These are phyloP conservation scores for Stenopsyche tienmushanensis DNA, from an alignment of 1,140 invertebrate genomes.

Conservation along the genomic window DNA sequence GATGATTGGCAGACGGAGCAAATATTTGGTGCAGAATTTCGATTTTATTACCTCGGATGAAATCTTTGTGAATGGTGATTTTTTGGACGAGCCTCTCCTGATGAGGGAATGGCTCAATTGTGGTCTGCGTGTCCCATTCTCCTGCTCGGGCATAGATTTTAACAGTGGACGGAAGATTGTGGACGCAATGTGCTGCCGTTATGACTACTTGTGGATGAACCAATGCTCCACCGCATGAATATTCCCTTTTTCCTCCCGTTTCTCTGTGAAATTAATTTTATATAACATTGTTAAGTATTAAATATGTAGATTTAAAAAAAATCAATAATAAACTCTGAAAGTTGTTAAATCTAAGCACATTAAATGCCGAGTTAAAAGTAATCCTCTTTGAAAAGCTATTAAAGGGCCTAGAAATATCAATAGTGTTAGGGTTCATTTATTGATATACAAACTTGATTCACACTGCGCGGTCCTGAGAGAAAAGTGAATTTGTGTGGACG, in stretches of 20 bases:
- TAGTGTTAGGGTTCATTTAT: too few relatives aligned
- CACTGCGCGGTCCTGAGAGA: too few relatives aligned
- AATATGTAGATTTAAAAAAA: too few relatives aligned
- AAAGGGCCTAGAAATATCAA: too few relatives aligned
- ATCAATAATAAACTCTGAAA: too few relatives aligned
- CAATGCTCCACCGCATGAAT: neutral
- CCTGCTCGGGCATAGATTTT: conserved; percentile 63
- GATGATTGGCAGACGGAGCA: conserved; percentile 62
- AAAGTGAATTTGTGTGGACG: too few relatives aligned
- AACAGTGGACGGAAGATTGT: neutral
- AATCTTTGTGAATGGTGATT: conserved; percentile 66
- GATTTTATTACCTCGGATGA: conserved; percentile 64
- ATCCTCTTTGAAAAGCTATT: neutral
- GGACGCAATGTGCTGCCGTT: neutral
- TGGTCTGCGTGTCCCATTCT: conserved; percentile 74
- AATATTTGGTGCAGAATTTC: conserved; percentile 68
- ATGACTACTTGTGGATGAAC: neutral
- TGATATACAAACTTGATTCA: too few relatives aligned
- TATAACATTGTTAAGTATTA: neutral
- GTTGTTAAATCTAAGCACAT: too few relatives aligned
- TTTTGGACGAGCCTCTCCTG: conserved; percentile 60
- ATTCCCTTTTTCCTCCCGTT: neutral
- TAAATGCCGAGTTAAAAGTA: too few relatives aligned
- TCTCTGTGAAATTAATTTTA: too few relatives aligned
- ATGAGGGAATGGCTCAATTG: conserved; percentile 62